phyloP scores from a whole-genome alignment of 1,140 invertebrate genomes.

The Heliconius himera region DNA sequence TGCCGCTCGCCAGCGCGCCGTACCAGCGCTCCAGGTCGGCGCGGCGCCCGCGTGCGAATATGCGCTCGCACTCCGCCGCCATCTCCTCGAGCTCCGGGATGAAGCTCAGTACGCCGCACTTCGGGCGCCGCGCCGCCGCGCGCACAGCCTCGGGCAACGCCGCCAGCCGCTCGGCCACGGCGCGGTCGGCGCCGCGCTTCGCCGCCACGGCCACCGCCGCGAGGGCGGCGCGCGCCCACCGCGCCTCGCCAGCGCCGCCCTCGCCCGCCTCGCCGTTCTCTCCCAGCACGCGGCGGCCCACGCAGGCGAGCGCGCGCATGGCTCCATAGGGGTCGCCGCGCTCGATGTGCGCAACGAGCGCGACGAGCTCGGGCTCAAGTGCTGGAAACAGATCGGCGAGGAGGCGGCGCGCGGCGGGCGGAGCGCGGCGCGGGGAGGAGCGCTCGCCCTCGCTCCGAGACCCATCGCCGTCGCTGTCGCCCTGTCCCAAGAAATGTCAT shows the following conservation, averaged over 20 bases:
- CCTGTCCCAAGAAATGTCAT: neutral
- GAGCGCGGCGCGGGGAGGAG: conserved; percentile 84
- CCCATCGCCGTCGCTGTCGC: conserved; percentile 94
- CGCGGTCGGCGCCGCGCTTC: conserved; percentile 97
- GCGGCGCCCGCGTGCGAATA: conserved; percentile 93
- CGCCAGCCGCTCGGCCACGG: conserved; percentile 93
- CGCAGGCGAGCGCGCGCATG: conserved; percentile 88
- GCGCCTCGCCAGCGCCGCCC: conserved; percentile 84
- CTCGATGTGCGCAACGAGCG: conserved; percentile 93
- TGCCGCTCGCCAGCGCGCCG: conserved; percentile 89
- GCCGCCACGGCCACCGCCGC: conserved; percentile 84
- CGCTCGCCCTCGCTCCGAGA: conserved; percentile 81
- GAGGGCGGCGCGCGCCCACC: conserved; percentile 84
- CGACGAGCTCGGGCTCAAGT: conserved; percentile 92
- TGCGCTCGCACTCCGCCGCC: conserved; percentile 91
- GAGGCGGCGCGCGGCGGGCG: conserved; percentile 86
- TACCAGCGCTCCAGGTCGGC: conserved; percentile 99
- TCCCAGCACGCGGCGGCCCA: conserved; percentile 85
- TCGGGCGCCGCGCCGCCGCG: conserved; percentile 84
- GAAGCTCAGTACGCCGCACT: conserved; percentile 96
- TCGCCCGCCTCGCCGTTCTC: conserved; percentile 42
- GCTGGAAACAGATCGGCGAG: conserved; percentile 94
- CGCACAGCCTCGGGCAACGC: conserved; percentile 90
- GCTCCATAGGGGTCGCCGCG: conserved; percentile 95
- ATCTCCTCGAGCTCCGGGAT: conserved; percentile 96